Conservation (phyloP, 2,888 invertebrate genomes). For the Theristus sp. region DNA sequence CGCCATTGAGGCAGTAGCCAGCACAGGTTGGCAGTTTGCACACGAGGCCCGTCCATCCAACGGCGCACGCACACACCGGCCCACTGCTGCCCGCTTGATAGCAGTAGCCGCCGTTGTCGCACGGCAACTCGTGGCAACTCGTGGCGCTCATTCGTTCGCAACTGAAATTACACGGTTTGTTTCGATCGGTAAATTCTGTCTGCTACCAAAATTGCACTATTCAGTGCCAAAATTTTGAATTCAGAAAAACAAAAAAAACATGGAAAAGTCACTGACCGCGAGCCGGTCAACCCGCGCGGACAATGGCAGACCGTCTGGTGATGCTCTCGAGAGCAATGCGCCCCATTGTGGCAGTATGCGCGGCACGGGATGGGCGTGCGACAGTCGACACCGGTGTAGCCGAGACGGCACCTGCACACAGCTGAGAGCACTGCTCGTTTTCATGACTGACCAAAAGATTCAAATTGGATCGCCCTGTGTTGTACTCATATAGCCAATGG, state of each 20-base stretch:
- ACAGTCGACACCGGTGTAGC: constrained; percentile 42
- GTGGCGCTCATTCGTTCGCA: too few species aligned
- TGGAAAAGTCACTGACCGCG: neutral
- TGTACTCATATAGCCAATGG: too few species aligned
- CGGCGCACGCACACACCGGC: neutral
- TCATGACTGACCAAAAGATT: too few species aligned
- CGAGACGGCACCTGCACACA: constrained; percentile 4
- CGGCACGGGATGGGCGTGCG: constrained; percentile 27
- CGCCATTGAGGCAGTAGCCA: constrained; percentile 4
- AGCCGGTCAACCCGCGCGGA: constrained; percentile 11
- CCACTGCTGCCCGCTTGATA: too few species aligned
- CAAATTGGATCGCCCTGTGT: too few species aligned
- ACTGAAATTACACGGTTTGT: too few species aligned
- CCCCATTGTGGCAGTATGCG: constrained; percentile 7
- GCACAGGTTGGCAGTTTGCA: constrained; percentile 2
- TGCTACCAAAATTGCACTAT: neutral
- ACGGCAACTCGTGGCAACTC: too few species aligned
- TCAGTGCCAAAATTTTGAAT: neutral
- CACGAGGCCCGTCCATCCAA: neutral
- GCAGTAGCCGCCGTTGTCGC: too few species aligned
- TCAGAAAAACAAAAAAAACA: neutral
- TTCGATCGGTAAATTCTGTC: neutral
- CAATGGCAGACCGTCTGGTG: constrained; percentile 9
- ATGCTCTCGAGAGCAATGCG: constrained; percentile 5
- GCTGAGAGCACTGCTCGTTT: too few species aligned